Conservation (phyloP, 2,888 invertebrate species). For the Pseudococcus viburni region DNA sequence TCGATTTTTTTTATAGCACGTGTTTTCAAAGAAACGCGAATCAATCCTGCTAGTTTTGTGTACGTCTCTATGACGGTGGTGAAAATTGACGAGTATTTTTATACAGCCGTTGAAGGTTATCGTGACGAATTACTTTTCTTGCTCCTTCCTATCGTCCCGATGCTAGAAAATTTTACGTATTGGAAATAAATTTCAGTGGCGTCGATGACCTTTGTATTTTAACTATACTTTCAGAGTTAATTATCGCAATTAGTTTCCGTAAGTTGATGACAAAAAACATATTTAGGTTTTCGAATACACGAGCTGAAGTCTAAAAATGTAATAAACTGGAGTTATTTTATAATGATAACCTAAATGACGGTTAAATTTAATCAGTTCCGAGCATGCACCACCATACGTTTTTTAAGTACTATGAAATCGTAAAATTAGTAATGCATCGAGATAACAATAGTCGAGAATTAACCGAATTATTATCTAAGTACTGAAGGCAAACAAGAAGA, state of each 20-base stretch:
- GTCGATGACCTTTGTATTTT: conserved; percentile 31
- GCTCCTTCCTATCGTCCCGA: background rate
- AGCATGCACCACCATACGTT: background rate
- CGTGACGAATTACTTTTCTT: background rate
- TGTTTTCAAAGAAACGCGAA: background rate
- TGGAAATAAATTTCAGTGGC: background rate
- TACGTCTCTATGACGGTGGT: background rate
- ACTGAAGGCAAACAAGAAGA: background rate
- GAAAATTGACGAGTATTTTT: conserved; percentile 21
- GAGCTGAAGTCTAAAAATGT: background rate
- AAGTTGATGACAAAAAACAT: conserved; percentile 17
- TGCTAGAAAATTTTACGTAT: background rate
- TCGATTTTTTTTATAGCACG: conserved; percentile 6
- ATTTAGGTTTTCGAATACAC: background rate
- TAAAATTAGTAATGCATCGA: conserved; percentile 12
- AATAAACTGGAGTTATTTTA: background rate
- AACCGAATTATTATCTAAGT: background rate
- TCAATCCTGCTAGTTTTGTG: background rate
- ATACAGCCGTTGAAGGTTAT: background rate
- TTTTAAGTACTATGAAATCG: background rate
- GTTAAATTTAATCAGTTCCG: conserved; percentile 4
- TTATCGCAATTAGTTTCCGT: conserved; percentile 4
- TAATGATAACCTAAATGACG: conserved; percentile 22
- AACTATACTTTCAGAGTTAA: background rate
- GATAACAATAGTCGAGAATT: background rate